Evolutionary conservation across 2,797 vertebrate genomes (phyloP).

Genomic region (Sphenodon punctatus): DNA sequence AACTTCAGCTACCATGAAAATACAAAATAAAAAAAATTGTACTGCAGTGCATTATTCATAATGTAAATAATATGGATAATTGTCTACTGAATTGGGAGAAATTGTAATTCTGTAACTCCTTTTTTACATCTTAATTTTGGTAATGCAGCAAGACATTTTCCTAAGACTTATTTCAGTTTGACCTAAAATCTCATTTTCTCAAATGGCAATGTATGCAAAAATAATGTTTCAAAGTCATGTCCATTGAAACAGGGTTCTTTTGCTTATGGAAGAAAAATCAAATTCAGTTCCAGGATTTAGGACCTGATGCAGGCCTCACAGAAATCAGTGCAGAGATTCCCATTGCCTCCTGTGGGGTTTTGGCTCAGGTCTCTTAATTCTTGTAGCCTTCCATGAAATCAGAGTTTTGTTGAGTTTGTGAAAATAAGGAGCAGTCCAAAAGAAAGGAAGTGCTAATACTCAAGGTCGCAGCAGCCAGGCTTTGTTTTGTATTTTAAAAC

Average conservation of each 20-base stretch:
- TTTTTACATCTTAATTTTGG: constrained; percentile 1
- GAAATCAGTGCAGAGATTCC: constrained; percentile 5
- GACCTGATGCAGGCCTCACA: constrained; percentile 5
- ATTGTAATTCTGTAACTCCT: constrained; percentile 41
- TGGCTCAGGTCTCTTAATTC: constrained; percentile 1
- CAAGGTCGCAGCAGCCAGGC: neutral
- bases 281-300: neutral
- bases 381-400: neutral
- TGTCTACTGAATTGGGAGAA: constrained; percentile 64
- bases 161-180: constrained; percentile 45
- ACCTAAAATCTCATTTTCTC: constrained; percentile 36
- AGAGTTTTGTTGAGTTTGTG: too few species aligned
- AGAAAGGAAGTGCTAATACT: constrained; percentile 39
- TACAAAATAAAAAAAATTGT: constrained; percentile 22
- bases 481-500: constrained; percentile 1
- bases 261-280: constrained; percentile 23
- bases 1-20: constrained; percentile 45
- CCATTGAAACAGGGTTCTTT: constrained; percentile 54
- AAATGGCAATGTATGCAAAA: constrained; percentile 18
- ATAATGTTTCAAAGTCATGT: neutral
- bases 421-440: neutral
- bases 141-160: constrained; percentile 11
- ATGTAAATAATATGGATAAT: constrained; percentile 44
- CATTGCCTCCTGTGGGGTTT: constrained; percentile 42
- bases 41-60: constrained; percentile 40